Evolutionary conservation across 2,888 invertebrate species (phyloP), one percentile per base, ranked within the genome.

Genomic region (Diaperis boleti): DNA sequence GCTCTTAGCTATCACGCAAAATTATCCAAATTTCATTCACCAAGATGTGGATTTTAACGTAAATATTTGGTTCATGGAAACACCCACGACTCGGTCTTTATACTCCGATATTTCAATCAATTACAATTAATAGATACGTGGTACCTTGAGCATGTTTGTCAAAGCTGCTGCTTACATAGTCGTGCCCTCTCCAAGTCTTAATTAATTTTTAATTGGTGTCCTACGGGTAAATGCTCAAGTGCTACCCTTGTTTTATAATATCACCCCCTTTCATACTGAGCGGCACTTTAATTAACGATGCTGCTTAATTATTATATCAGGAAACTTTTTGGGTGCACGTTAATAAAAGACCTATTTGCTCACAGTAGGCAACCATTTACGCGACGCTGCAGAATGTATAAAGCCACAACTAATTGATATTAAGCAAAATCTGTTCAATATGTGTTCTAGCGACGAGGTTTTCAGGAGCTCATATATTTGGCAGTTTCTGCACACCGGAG

Each of bases 181-280:
- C 52, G 20, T 55, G 49, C 56, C 31, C 39, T 59, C 59, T 59
- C 37, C 59, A 59, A 64, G 59, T 64, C 59, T 59, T 55, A 64
- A 64, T 64, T 64, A 64, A 64, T 64, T 64, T 64, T 64, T 64
- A 64, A 64, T 64, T 64, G 55, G 59, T 64, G 64, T 64, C 64
- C 64, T 64, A 59, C 59, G 64, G 64, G 64, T 59, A 59, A 64
- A 64, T 55, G 59, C 49, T 64, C 64, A 55, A 64, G 64, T 59
- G 45, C 59, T 54, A 49, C 55, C 42, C 59, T 64, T 64, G 64
- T 59, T 64, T 59, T 47, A 59, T 59, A 64, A 59, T 59, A 55
- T 42, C 59, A 49, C 49, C 52, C 52, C 14, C 55, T 59, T 60
- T 55, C 59, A 55, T 64, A 64, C 49, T 15, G 31, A 64, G 59